These are phyloP conservation scores for Caenorhabditis inopinata DNA, from an alignment of 1,140 invertebrate genomes.

Conservation along the genomic window DNA sequence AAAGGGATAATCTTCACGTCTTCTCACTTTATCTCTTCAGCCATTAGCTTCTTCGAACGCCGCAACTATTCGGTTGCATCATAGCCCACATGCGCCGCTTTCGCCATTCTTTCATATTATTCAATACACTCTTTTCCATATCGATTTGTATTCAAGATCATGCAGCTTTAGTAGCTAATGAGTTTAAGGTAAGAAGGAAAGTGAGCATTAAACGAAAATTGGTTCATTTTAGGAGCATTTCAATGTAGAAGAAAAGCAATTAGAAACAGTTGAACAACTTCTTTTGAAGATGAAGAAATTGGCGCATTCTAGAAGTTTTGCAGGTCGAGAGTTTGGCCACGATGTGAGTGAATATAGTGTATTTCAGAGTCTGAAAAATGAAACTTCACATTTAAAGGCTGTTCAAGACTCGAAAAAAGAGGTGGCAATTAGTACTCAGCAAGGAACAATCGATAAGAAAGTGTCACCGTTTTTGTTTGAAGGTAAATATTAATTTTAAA, in stretches of 20 bases:
- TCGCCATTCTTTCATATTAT: not conserved
- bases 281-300: constrained; percentile 45
- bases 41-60: not conserved
- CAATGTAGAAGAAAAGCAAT: constrained; percentile 40
- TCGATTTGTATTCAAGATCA: not conserved
- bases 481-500: constrained; percentile 25
- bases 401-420: constrained; percentile 40
- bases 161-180: not conserved
- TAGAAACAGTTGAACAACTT: constrained; percentile 40
- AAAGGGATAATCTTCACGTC: not conserved
- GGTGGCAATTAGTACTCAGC: constrained; percentile 42
- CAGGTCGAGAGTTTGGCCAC: constrained; percentile 41
- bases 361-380: not conserved
- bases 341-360: constrained; percentile 29
- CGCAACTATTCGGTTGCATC: not conserved
- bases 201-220: no score
- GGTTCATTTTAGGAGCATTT: constrained; percentile 38
- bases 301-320: constrained; percentile 39
- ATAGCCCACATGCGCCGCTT: not conserved
- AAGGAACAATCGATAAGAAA: constrained; percentile 29
- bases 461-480: constrained; percentile 49
- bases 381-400: constrained; percentile 34
- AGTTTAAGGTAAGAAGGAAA: no score
- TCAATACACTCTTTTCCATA: not conserved
- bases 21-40: not conserved